Evolutionary conservation across 2,797 vertebrate genomes (phyloP), one percentile per base, ranked within the genome.

Genomic region (Enteromius fasciolatus): DNA sequence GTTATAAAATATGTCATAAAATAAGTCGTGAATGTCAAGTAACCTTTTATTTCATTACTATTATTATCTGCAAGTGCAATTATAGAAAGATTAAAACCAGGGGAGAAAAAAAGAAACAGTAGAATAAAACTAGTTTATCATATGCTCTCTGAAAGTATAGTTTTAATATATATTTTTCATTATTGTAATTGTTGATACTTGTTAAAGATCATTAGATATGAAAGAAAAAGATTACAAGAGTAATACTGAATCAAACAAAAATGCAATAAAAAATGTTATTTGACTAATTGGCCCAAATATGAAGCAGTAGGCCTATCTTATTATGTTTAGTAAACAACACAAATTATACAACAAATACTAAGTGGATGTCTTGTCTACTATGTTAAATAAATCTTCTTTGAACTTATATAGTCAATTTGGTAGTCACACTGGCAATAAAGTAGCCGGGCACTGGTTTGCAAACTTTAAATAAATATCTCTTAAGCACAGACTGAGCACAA

Each of bases 381-480:
- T 73, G 69, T 52, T 54, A 54, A 73, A 31, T n/a, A 72, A 28
- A 20, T 18, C 14, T 15, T 18, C 14, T 28, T 17, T 1, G 6
- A 17, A 50, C 3, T 20, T 52, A 33, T 52, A 23, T 10, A 54
- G 5, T 23, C 3, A 54, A 4, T 23, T 23, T 54, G 31, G 5
- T n/a, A 15, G 31, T 5, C 31, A 36, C 20, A 33, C 17, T 39
- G 12, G 0, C 1, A 15, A 9, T 74, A 9, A 36, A 39, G 50
- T 36, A 17, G 25, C 20, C 23, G 20, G 31, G 3, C 31, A 23
- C 12, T 57, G 11, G 11, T 74, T 23, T 9, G 18, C 18, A 74
- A 17, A 36, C 72, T 74, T 74, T 36, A 11, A 74, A 74, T 74
- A 74, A 57, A 36, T 17, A 52, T 54, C 5, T 73, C 28, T 73